Evolutionary conservation across 1,140 invertebrate genomes (phyloP).

Genomic region (Rhopalosiphum padi): DNA sequence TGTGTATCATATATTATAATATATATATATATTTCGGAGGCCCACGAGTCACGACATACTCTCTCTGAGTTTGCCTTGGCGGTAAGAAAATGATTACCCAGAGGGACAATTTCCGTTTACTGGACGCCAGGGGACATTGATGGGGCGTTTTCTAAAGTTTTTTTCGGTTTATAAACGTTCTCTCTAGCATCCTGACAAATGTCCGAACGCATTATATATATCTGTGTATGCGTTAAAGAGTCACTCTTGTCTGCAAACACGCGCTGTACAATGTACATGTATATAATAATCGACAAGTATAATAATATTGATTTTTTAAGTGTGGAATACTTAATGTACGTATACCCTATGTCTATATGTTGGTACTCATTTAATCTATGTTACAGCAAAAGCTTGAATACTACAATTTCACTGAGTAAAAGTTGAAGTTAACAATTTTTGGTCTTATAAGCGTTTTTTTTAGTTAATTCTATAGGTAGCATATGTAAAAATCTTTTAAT

Average conservation of each 20-base stretch:
- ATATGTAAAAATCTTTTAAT: background rate
- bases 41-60: background rate
- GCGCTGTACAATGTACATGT: background rate
- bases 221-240: background rate
- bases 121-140: constrained; percentile 32
- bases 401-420: background rate
- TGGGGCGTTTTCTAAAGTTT: constrained; percentile 24
- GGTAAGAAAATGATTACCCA: constrained; percentile 44
- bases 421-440: background rate
- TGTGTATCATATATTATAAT: background rate
- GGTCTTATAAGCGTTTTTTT: background rate
- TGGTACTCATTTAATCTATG: background rate
- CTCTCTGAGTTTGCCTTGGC: background rate
- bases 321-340: background rate
- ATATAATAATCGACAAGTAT: background rate
- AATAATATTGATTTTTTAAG: background rate
- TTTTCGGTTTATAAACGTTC: background rate
- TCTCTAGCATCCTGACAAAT: background rate
- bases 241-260: background rate
- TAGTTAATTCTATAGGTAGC: background rate
- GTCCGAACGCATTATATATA: background rate
- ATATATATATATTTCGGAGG: background rate
- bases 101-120: constrained; percentile 37
- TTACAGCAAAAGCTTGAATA: background rate
- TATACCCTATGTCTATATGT: background rate